These are phyloP conservation scores for Drosophila lacertosa DNA, from an alignment of 1,140 invertebrate genomes.

Conservation along the genomic window DNA sequence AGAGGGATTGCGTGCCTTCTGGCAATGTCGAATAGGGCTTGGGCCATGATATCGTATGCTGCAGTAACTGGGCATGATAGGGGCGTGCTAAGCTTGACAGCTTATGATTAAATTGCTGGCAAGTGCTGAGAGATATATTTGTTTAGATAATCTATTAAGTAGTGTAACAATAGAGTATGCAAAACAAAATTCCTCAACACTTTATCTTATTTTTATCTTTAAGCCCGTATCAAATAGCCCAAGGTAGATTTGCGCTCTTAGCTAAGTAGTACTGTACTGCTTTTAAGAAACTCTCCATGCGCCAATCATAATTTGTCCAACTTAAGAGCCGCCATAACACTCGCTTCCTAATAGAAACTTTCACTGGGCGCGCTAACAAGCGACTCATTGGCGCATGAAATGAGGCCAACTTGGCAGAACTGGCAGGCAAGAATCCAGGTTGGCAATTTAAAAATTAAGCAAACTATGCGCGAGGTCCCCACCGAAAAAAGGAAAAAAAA, in stretches of 20 bases:
- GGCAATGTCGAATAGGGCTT: slow-evolving; percentile 6
- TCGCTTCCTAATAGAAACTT: slow-evolving; percentile 55
- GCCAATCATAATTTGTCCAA: slow-evolving; percentile 68
- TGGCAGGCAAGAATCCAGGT: slow-evolving; percentile 12
- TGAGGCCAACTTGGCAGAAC: slow-evolving; percentile 29
- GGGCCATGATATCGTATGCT: neutral
- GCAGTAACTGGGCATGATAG: neutral
- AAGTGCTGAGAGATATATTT: neutral
- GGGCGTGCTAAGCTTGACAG: slow-evolving; percentile 10
- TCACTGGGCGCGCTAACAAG: slow-evolving; percentile 58
- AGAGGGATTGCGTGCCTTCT: slow-evolving; percentile 7
- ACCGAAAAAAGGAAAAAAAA: slow-evolving; percentile 5
- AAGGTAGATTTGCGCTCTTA: slow-evolving; percentile 14
- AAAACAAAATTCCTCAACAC: too few relatives aligned
- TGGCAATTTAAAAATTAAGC: slow-evolving; percentile 75
- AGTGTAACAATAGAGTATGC: too few relatives aligned
- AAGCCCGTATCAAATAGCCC: neutral
- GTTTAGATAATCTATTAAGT: too few relatives aligned
- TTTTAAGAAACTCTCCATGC: slow-evolving; percentile 12
- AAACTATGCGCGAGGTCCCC: slow-evolving; percentile 17
- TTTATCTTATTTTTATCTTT: too few relatives aligned
- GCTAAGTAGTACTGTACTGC: slow-evolving; percentile 15
- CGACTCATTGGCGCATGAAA: slow-evolving; percentile 31
- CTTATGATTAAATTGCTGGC: neutral
- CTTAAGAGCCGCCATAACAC: slow-evolving; percentile 59